Evolutionary conservation across 92 coral and sea anemone genomes (phyloP).

Genomic region (Siderastrea siderea): DNA sequence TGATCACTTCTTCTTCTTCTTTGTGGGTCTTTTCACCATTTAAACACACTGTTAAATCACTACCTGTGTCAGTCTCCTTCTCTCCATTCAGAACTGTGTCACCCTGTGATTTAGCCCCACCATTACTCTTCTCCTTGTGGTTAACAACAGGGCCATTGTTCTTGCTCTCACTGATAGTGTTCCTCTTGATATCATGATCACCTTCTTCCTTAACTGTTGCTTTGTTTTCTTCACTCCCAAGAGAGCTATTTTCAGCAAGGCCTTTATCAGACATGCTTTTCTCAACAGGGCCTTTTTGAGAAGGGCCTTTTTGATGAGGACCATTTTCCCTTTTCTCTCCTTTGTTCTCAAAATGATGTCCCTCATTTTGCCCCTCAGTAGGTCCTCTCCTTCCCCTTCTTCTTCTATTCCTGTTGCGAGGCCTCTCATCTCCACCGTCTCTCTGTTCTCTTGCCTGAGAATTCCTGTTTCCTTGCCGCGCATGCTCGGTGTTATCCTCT

Average conservation of each 20-base stretch:
- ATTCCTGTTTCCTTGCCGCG: slow-evolving; percentile 9
- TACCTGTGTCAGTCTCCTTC: background rate
- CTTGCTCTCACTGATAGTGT: background rate
- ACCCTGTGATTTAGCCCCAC: background rate
- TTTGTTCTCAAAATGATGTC: background rate
- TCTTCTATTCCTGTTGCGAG: slow-evolving; percentile 34
- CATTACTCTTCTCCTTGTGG: background rate
- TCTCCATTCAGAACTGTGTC: background rate
- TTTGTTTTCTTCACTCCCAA: background rate
- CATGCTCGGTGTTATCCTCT: slow-evolving; percentile 5
- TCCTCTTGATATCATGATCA: background rate
- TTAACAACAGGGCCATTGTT: background rate
- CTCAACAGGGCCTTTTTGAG: slow-evolving; percentile 6
- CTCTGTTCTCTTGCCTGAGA: slow-evolving; percentile 3
- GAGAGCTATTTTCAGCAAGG: background rate
- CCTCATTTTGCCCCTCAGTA: background rate
- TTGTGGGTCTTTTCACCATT: slow-evolving; percentile 13
- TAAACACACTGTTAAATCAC: background rate
- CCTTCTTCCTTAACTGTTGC: background rate
- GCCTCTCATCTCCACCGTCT: slow-evolving; percentile 9
- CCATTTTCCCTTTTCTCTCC: slow-evolving; percentile 16
- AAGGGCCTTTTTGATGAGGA: background rate
- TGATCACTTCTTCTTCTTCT: background rate
- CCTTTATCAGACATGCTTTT: background rate
- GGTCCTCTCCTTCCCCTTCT: slow-evolving; percentile 12